Evolutionary conservation across 2,888 invertebrate species (phyloP).

Genomic region (Eumacrocentrus americanus): DNA sequence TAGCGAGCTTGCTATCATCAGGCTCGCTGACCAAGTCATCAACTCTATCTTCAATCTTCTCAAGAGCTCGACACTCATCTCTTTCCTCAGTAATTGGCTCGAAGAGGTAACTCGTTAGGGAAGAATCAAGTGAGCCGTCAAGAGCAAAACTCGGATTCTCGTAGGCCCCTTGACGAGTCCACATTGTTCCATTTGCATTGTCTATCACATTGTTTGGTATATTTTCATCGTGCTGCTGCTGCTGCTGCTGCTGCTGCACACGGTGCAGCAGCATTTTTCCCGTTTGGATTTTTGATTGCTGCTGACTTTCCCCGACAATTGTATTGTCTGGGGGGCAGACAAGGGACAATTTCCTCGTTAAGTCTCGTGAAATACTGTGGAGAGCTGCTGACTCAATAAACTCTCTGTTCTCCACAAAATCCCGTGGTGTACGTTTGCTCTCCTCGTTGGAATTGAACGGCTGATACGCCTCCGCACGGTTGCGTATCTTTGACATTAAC

Average conservation of each 20-base stretch:
- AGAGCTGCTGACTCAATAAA: slow-evolving; percentile 10
- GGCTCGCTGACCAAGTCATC: not conserved
- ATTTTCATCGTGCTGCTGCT: slow-evolving; percentile 1
- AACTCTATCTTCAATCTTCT: not conserved
- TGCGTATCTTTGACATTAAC: slow-evolving; percentile 54
- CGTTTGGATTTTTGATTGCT: not conserved
- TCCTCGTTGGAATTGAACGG: slow-evolving; percentile 9
- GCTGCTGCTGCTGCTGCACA: too few relatives aligned
- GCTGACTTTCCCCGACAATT: not conserved
- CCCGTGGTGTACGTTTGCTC: not conserved
- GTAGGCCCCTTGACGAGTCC: slow-evolving; percentile 35
- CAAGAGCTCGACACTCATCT: not conserved
- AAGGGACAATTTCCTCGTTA: slow-evolving; percentile 48
- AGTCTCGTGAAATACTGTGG: slow-evolving; percentile 37
- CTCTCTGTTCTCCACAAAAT: not conserved
- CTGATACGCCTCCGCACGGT: slow-evolving; percentile 16
- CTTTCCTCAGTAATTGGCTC: slow-evolving; percentile 18
- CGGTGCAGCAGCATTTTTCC: too few relatives aligned
- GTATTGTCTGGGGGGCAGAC: not conserved
- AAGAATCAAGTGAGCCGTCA: slow-evolving; percentile 54
- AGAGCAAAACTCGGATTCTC: slow-evolving; percentile 57
- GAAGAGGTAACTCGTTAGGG: slow-evolving; percentile 48
- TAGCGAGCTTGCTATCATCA: slow-evolving; percentile 6
- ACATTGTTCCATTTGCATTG: not conserved
- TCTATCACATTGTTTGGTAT: not conserved